These are phyloP conservation scores for Nothura maculosa DNA, from an alignment of 2,797 vertebrate species.

Conservation along the genomic window DNA sequence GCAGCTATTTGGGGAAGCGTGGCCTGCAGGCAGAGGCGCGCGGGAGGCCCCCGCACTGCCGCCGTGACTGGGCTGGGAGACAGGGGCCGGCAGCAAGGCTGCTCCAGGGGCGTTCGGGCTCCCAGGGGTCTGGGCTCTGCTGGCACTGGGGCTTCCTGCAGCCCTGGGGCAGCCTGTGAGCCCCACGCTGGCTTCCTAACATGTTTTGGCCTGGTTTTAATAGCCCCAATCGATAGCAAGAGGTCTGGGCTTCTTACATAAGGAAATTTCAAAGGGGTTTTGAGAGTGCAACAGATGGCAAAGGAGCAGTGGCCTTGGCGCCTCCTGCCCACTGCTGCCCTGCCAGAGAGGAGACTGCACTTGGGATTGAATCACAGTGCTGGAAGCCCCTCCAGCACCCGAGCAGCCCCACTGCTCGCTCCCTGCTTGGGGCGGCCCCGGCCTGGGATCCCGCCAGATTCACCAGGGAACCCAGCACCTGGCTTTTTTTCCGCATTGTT, in stretches of 20 bases:
- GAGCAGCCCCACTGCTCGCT: no score
- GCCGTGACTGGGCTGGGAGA: no score
- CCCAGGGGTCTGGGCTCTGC: not conserved
- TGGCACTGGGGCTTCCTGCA: not conserved
- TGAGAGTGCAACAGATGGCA: no score
- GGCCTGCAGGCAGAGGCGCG: slow-evolving; percentile 10
- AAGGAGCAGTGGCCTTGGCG: no score
- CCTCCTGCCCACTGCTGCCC: no score
- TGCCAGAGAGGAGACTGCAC: no score
- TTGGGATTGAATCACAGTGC: no score
- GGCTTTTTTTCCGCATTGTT: slow-evolving; percentile 77
- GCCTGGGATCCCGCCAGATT: slow-evolving; percentile 77
- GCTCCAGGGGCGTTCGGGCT: not conserved
- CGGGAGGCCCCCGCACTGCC: not conserved
- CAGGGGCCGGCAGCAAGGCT: no score
- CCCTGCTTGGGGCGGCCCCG: not conserved
- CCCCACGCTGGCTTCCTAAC: not conserved
- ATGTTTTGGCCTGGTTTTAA: not conserved
- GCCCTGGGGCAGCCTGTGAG: not conserved
- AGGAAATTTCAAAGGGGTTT: not conserved
- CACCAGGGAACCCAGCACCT: slow-evolving; percentile 78
- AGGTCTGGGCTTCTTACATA: not conserved
- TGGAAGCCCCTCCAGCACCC: no score
- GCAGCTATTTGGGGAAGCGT: slow-evolving; percentile 70
- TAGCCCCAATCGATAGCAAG: not conserved